Conservation (phyloP, 2,888 invertebrate genomes). For the Labia minor region DNA sequence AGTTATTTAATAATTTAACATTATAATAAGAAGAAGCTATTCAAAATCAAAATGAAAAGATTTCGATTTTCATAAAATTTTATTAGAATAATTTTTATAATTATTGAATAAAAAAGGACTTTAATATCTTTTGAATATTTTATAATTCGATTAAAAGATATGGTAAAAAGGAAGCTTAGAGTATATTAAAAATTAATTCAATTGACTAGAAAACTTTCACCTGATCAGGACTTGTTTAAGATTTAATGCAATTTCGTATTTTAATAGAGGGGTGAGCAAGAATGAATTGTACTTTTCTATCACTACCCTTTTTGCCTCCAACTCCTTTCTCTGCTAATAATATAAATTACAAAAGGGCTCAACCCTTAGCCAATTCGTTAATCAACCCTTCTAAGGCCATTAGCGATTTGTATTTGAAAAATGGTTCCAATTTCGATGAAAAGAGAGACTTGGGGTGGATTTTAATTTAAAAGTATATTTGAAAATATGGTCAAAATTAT, state of each 20-base stretch:
- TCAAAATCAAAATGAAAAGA: too few relatives aligned
- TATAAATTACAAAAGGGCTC: not conserved
- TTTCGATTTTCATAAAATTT: too few relatives aligned
- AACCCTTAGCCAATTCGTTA: not conserved
- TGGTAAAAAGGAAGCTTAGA: too few relatives aligned
- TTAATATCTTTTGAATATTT: too few relatives aligned
- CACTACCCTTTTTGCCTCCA: too few relatives aligned
- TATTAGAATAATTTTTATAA: too few relatives aligned
- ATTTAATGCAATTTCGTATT: not conserved
- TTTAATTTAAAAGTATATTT: not conserved
- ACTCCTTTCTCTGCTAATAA: not conserved
- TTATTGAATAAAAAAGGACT: too few relatives aligned
- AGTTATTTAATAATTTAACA: too few relatives aligned
- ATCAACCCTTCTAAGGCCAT: slow-evolving; percentile 2
- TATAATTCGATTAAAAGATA: too few relatives aligned
- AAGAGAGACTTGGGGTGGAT: not conserved
- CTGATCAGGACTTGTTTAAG: not conserved
- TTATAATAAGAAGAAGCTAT: too few relatives aligned
- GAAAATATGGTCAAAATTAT: too few relatives aligned
- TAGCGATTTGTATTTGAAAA: slow-evolving; percentile 13
- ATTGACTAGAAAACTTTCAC: not conserved
- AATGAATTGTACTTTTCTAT: not conserved
- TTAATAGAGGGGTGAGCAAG: not conserved
- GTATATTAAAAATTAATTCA: too few relatives aligned
- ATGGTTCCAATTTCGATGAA: not conserved